A percentile compares a stretch with the other conserved stretches of the same genome.
phyloP scores from a whole-genome alignment of 2,113 vertebrate species.

The Deroptyus accipitrinus region DNA sequence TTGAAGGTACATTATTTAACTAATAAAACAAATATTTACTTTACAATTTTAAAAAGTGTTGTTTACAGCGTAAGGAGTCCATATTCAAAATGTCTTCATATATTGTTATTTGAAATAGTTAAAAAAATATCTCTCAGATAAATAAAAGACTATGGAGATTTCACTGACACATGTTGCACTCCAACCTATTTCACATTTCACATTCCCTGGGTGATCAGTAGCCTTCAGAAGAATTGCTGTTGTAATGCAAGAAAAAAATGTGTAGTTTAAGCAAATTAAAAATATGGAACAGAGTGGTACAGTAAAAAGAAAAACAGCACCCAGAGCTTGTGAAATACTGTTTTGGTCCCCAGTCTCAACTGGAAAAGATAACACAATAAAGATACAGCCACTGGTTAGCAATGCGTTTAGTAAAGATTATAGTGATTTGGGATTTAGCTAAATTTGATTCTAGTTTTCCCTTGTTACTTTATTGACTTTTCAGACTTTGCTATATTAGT shows the following conservation, averaged over 20 bases:
- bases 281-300: neutral
- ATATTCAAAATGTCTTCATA: neutral
- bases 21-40: neutral
- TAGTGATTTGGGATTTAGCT: neutral
- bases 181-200: neutral
- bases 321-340: neutral
- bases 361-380: neutral
- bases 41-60: neutral
- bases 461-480: neutral
- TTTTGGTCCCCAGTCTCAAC: neutral
- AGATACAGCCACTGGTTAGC: neutral
- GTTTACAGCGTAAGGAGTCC: neutral
- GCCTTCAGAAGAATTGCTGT: neutral
- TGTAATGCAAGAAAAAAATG: neutral
- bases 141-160: neutral
- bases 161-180: neutral
- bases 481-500: neutral
- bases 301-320: neutral
- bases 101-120: neutral
- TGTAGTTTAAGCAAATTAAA: neutral
- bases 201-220: rapidly evolving
- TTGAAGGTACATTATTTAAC: neutral
- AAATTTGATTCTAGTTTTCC: neutral
- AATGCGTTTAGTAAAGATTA: neutral
- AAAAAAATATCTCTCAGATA: neutral